Evolutionary conservation across 2,113 vertebrate genomes (phyloP).

Genomic region (Nothobranchius kuhntae): DNA sequence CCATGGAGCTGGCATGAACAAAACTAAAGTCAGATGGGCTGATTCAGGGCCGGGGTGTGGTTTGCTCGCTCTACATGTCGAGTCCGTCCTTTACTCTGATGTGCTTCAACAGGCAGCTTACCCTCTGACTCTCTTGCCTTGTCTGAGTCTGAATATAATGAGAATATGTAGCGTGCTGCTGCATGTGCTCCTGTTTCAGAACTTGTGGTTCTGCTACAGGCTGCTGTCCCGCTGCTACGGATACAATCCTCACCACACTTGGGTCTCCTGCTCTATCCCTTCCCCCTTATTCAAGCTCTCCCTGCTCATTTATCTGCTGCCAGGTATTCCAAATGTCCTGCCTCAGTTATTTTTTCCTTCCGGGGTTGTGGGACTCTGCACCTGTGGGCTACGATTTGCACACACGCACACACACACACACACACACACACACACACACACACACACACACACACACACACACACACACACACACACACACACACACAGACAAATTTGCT

Average conservation of each 20-base stretch:
- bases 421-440: conserved; percentile 5
- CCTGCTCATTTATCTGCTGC: conserved; percentile 61
- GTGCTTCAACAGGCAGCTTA: conserved; percentile 27
- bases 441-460: conserved; percentile 12
- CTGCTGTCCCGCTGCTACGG: conserved; percentile 21
- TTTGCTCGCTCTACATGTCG: conserved; percentile 26
- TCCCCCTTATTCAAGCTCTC: conserved; percentile 28
- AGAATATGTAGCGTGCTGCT: conserved; percentile 20
- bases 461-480: conserved; percentile 10
- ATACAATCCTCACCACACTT: conserved; percentile 31
- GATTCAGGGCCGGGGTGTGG: background rate
- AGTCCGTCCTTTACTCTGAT: conserved; percentile 23
- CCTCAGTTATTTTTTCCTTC: conserved; percentile 54
- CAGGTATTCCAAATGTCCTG: conserved; percentile 51
- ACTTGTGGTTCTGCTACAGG: conserved; percentile 47
- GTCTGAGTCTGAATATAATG: conserved; percentile 12
- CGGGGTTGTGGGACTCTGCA: conserved; percentile 43
- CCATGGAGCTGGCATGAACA: too few species aligned
- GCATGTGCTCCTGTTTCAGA: conserved; percentile 30
- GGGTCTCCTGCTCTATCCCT: conserved; percentile 10
- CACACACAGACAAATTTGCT: conserved; percentile 25
- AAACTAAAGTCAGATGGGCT: too few species aligned
- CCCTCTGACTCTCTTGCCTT: conserved; percentile 23
- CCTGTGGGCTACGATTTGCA: conserved; percentile 42
- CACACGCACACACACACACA: conserved; percentile 14